A percentile compares a stretch with the other conserved stretches of the same genome.
These are phyloP conservation scores for Octomys mimax DNA, from an alignment of 2,797 vertebrate species.

Conservation along the genomic window DNA sequence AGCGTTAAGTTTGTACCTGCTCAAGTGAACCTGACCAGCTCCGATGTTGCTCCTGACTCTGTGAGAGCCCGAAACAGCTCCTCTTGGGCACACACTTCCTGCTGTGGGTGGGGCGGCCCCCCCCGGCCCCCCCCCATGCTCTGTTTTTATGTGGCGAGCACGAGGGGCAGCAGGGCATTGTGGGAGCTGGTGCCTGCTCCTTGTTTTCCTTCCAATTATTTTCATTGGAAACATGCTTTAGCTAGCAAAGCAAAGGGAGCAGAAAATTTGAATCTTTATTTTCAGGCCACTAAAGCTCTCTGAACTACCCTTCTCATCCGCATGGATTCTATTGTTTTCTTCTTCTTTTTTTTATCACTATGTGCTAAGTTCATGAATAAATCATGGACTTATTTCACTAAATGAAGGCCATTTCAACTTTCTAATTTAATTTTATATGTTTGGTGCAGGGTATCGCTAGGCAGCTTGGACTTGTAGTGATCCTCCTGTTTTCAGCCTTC, in stretches of 20 bases:
- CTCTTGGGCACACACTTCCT: neutral
- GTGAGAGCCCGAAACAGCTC: neutral
- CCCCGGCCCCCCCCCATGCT: neutral
- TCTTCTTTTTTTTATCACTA: neutral
- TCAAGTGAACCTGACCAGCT: neutral
- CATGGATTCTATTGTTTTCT: slow-evolving; percentile 1
- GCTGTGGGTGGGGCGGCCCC: neutral
- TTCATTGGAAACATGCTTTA: slow-evolving; percentile 4
- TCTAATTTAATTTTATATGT: neutral
- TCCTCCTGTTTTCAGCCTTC: too few species aligned
- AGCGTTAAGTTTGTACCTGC: neutral
- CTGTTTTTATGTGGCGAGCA: neutral
- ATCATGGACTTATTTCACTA: slow-evolving; percentile 22
- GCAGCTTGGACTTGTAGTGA: too few species aligned
- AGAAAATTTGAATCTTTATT: slow-evolving; percentile 50
- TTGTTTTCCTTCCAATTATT: neutral
- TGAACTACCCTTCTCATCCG: neutral
- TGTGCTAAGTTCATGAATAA: slow-evolving; percentile 22
- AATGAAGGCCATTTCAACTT: slow-evolving; percentile 51
- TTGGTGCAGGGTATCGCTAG: too few species aligned
- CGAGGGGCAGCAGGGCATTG: neutral
- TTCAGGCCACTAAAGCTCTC: slow-evolving; percentile 30
- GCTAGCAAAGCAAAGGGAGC: neutral
- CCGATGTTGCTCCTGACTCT: neutral
- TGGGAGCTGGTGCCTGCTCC: neutral